Evolutionary conservation across 2,113 vertebrate species (phyloP), one percentile per base, ranked within the genome.

Genomic region (Montifringilla adamsi): DNA sequence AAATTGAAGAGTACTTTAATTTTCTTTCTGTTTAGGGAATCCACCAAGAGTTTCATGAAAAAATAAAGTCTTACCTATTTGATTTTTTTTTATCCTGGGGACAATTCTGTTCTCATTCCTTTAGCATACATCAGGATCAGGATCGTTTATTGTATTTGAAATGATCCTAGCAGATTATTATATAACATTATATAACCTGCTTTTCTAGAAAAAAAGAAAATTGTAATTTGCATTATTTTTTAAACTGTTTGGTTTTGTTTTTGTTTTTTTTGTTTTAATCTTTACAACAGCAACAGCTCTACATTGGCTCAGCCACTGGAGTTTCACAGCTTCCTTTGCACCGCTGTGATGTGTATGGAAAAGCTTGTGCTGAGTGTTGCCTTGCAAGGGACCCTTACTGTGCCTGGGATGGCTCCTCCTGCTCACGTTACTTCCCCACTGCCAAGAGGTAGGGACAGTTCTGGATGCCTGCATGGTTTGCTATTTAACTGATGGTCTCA

Each of bases 371-470:
- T 0, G 99, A 99, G 90, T 99, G 99, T 89, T 99, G 99, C 96
- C 98, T 99, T 31, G 99, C 99, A 7, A 97, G 99, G 82, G 99
- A 99, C 96, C 99, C 99, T 27, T 99, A 99, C 96, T 99, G 99
- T 53, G 99, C 99, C 92, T 99, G 99, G 99, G 99, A 99, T 33
- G 99, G 99, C 66, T 98, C 98, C 0, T 98, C 99, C 20, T 99
- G 99, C 94, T 99, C 99, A n/a, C 98, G 99, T 96, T 99, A 99
- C 95, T 99, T 99, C 90, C 99, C 99, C 79, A 99, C 99, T 93
- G 98, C 99, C 49, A 99, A 99, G 96, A 99, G 99, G 99, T 99
- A 98, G 86, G 97, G 73, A 35, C 41, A 58, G 22, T 50, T 44
- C 47, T 81, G 53, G 47, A 66, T 83, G 46, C 63, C 85, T 96